Base-by-base conservation (phyloP, 2,113 vertebrate species). In the Cochlearius cochlearius region DNA sequence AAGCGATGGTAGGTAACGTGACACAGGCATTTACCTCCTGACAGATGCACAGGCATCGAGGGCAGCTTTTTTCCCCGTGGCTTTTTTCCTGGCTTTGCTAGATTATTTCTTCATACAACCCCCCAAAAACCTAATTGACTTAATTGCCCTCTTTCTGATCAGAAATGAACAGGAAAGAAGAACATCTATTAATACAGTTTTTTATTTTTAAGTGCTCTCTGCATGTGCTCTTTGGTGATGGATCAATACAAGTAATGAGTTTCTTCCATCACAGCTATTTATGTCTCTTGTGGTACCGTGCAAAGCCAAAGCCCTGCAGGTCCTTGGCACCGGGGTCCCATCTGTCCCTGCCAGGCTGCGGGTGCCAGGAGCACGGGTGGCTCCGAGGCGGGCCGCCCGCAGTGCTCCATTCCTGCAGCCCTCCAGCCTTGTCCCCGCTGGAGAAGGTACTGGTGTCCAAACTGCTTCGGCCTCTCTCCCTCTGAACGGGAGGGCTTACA, bases 171-270 rank as follows among this genome's bases (percentile, higher is more conserved):
- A 68, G 23, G 15, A 68, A 77, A 78, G 23, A 68, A 88, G 30
- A 86, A 12, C 29, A 29, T 55, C 82, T 83, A 56, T 66, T 79
- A 79, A 85, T 66, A 49, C 9, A 6, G 0, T 25, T 64, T 82
- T 64, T 83, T 85, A 64, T 73, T 94, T 90, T 84, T 85, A 89
- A 92, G 83, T 93, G 64, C 87, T 83, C 87, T 83, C 92, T 49
- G 68, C 22, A 5, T 36, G n/a, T 0, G 2, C 78, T 80, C 83
- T 74, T 58, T 45, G 56, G 59, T 36, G 63, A 14, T 15, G 43
- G 56, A 75, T 92, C 90, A 58, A 69, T 66, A 71, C 4, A 41
- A 85, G 68, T 53, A 88, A 88, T 69, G 64, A 90, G 78, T 36
- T 92, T 83, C 53, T 94, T 73, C 83, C 81, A 74, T 82, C 52